phyloP scores from a whole-genome alignment of 2,113 vertebrate genomes.

The Cyanoderma ruficeps region DNA sequence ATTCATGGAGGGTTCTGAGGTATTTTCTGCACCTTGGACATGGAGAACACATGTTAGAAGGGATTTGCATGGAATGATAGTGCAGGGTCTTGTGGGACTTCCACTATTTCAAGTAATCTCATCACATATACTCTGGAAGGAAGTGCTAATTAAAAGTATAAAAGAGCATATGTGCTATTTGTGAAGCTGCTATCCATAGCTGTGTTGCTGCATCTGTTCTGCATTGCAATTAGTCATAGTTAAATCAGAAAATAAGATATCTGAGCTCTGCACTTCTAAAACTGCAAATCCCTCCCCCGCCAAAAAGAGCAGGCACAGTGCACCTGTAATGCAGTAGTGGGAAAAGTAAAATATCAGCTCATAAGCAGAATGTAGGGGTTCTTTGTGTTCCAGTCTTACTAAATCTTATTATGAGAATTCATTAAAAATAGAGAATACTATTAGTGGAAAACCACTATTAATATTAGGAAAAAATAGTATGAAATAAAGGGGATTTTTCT shows the following conservation, averaged over 20 bases:
- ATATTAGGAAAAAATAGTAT: not conserved
- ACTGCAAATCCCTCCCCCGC: not conserved
- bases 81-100: not conserved
- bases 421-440: not conserved
- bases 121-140: not conserved
- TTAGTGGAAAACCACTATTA: not conserved
- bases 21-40: not conserved
- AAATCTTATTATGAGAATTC: not conserved
- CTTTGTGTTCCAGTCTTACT: not conserved
- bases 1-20: not conserved
- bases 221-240: not conserved
- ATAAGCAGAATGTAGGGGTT: not conserved
- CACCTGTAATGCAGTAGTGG: not conserved
- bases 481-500: not conserved
- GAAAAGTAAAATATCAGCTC: not conserved
- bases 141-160: conserved; percentile 35
- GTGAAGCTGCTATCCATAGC: not conserved
- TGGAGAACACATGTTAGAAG: rapidly evolving
- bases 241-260: conserved; percentile 9
- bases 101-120: not conserved
- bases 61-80: not conserved
- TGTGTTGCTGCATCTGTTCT: not conserved
- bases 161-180: not conserved
- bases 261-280: not conserved
- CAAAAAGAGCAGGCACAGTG: not conserved